Evolutionary conservation across 1,140 invertebrate genomes (phyloP).

Genomic region (Dermatophagoides farinae): DNA sequence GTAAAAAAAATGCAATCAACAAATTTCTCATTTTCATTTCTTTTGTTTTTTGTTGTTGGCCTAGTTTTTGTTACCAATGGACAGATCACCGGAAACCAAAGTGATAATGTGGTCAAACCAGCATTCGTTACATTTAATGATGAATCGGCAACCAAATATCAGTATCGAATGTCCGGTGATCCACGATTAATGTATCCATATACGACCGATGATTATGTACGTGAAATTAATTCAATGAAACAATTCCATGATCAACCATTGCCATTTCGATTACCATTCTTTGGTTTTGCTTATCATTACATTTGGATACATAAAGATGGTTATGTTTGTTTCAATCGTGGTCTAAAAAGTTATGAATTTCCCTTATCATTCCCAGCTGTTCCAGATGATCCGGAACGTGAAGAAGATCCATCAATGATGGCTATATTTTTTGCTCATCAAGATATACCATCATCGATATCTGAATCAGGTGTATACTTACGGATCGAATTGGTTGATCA

Average conservation of each 20-base stretch:
- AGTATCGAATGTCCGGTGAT: too few species aligned
- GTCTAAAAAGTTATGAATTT: constrained; percentile 52
- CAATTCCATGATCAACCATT: constrained; percentile 23
- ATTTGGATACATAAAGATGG: constrained; percentile 68
- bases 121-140: too few species aligned
- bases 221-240: constrained; percentile 18
- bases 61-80: too few species aligned
- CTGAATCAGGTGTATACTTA: constrained; percentile 44
- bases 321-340: constrained; percentile 71
- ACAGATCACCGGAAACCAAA: too few species aligned
- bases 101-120: too few species aligned
- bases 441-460: constrained; percentile 33
- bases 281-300: constrained; percentile 78
- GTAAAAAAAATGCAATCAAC: too few species aligned
- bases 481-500: constrained; percentile 30
- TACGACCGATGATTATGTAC: constrained; percentile 4
- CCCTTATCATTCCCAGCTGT: constrained; percentile 59
- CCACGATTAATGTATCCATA: constrained; percentile 18
- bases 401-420: constrained; percentile 75
- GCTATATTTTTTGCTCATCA: constrained; percentile 77
- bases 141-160: too few species aligned
- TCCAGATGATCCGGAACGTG: constrained; percentile 50
- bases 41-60: too few species aligned
- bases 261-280: constrained; percentile 70
- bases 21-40: too few species aligned